Evolutionary conservation across 2,113 vertebrate species (phyloP), one percentile per base, ranked within the genome.

Genomic region (Pyrgilauda ruficollis): DNA sequence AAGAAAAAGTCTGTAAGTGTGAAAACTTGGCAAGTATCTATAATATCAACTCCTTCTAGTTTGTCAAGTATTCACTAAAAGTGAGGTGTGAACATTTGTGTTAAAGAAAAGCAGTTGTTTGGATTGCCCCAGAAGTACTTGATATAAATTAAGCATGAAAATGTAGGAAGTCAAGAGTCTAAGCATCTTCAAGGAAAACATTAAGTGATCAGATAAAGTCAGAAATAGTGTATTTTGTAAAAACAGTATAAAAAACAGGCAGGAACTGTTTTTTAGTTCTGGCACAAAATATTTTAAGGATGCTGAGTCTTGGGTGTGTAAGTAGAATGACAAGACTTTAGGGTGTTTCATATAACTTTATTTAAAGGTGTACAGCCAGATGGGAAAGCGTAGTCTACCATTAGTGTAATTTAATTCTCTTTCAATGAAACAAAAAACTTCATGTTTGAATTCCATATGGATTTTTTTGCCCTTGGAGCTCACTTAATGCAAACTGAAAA

Each of bases 401-500:
- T 61, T 52, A 61, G 1, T 26, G 24, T 72, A 86, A 49, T 13
- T 39, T 75, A 24, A 24, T 14, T 59, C 13, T 30, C 22, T 59
- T 41, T 26, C 2, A 2, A 1, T 26, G 23, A 63, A 64, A 28
- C 0, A 0, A 37, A 77, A 69, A 46, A 2, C 2, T 52, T 30
- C 9, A 0, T 74, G 7, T 58, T 87, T 64, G 43, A 84, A 28
- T 75, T 84, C 15, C 55, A 0, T 14, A 5, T 10, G 0, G 13
- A 31, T n/a, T 59, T 75, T 85, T 24, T 82, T 92, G 44, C 27
- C 21, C 7, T n/a, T 53, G 5, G 13, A 43, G 19, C 20, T 67
- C 28, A 67, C 37, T 15, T 43, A 21, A 72, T n/a, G 15, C 39
- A 55, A 53, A 50, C 5, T 46, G 39, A 19, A 47, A 69, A 7